Percentiles rank a stretch among this genome's conserved stretches.
Conservation (phyloP, 2,888 invertebrate genomes). For the Tenodera sinensis region DNA sequence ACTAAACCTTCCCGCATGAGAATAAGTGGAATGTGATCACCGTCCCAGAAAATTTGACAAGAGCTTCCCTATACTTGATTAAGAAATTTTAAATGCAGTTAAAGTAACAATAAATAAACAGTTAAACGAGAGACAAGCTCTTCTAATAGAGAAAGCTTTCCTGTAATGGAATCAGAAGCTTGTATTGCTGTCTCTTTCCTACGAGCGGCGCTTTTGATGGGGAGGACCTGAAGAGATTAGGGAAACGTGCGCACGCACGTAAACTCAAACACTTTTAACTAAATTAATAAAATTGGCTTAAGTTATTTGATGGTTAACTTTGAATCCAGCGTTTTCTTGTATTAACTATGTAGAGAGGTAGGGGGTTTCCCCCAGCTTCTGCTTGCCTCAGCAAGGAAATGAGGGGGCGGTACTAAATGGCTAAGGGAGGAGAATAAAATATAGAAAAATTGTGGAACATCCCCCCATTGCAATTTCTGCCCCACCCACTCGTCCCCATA, state of each 20-base stretch:
- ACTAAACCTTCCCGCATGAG: too few species aligned
- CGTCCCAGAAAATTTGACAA: too few species aligned
- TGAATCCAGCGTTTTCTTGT: neutral
- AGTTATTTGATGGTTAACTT: neutral
- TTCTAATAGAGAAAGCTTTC: neutral
- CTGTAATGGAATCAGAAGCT: neutral
- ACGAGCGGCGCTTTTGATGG: neutral
- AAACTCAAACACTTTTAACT: neutral
- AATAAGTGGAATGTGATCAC: too few species aligned
- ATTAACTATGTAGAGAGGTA: neutral
- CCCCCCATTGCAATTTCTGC: neutral
- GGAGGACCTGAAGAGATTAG: neutral
- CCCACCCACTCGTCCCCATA: neutral
- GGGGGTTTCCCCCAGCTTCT: neutral
- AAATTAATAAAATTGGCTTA: constrained; percentile 4
- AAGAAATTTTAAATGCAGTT: too few species aligned
- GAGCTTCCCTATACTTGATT: too few species aligned
- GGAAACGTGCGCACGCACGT: neutral
- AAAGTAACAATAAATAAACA: too few species aligned
- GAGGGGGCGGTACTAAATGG: neutral
- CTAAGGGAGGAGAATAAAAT: neutral
- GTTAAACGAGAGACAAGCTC: too few species aligned
- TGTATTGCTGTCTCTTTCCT: neutral
- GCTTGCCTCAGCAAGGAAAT: neutral
- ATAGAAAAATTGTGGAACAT: neutral